Evolutionary conservation across 2,888 invertebrate genomes (phyloP).

Genomic region (Hypselothyrea guttata): DNA sequence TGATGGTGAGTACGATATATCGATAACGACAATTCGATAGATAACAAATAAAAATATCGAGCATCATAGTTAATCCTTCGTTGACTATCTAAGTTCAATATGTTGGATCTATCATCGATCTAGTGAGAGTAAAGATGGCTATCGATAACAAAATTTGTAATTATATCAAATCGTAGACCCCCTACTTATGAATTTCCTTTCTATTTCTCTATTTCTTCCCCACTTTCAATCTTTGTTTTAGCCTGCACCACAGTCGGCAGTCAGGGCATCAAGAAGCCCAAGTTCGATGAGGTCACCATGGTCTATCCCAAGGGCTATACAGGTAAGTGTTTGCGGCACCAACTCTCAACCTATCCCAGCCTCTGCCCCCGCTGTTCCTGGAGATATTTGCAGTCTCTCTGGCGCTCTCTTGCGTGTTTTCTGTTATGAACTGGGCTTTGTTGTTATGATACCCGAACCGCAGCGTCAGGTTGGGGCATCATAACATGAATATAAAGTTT

Average conservation of each 20-base stretch:
- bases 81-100: not conserved
- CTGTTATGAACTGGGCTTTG: constrained; percentile 74
- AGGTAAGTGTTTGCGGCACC: constrained; percentile 82
- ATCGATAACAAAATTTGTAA: too few species aligned
- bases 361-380: not conserved
- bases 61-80: not conserved
- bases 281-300: constrained; percentile 86
- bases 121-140: too few species aligned
- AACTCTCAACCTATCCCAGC: not conserved
- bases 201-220: not conserved
- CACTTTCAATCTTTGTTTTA: constrained; percentile 82
- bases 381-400: not conserved
- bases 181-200: not conserved
- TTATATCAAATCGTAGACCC: too few species aligned
- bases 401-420: constrained; percentile 54
- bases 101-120: too few species aligned
- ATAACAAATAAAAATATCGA: too few species aligned
- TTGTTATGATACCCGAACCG: constrained; percentile 36
- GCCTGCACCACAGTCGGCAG: constrained; percentile 85
- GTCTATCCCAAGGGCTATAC: constrained; percentile 92
- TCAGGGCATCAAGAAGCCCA: constrained; percentile 90
- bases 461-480: constrained; percentile 20
- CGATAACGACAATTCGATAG: too few species aligned
- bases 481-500: constrained; percentile 41
- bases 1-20: constrained; percentile 86